Base-by-base conservation (phyloP, 2,113 vertebrate genomes). In the Clupea harengus region DNA sequence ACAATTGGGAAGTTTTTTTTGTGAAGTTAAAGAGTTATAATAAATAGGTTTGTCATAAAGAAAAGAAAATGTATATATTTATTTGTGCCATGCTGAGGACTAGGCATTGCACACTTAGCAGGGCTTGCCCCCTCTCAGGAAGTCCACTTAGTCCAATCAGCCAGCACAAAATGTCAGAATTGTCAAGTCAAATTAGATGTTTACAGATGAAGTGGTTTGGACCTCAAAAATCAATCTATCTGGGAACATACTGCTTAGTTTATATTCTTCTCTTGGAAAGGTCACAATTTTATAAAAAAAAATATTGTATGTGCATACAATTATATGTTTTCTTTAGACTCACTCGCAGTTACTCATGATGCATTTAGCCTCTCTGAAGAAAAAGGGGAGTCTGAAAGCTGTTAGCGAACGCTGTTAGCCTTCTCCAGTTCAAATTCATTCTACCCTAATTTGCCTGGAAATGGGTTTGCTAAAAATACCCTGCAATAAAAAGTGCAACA, bases 381-480 rank as follows among this genome's bases (percentile, higher is more conserved):
- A 67, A 72, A 72, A 32, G 25, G 64, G 25, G n/a, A n/a, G 64
- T 72, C 11, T 72, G 15, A 72, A 72, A 32, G 64, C 25, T 32
- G 64, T 72, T 72, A 72, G 64, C 15, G 4, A 72, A 11, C 9
- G 64, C 28, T 32, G 25, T 28, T 28, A 28, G 45, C 87, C 86
- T 83, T 83, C 88, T 83, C 45, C 44, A 32, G 64, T 82, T 86
- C 87, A 85, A 32, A 82, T 39, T 57, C 78, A 80, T 39, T 78
- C 80, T 85, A 88, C 81, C 89, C 87, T 82, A 81, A 84, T 89
- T 91, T 87, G 28, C 87, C n/a, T 72, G 18, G 82, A 93, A 86
- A 86, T 88, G 28, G 86, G 85, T 88, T 91, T 87, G 54, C 90
- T 91, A 90, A 89, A 94, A 91, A 93, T 92, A 91, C 83, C 86